Conservation (phyloP, 2,888 invertebrate genomes). For the Bellardia pandia region DNA sequence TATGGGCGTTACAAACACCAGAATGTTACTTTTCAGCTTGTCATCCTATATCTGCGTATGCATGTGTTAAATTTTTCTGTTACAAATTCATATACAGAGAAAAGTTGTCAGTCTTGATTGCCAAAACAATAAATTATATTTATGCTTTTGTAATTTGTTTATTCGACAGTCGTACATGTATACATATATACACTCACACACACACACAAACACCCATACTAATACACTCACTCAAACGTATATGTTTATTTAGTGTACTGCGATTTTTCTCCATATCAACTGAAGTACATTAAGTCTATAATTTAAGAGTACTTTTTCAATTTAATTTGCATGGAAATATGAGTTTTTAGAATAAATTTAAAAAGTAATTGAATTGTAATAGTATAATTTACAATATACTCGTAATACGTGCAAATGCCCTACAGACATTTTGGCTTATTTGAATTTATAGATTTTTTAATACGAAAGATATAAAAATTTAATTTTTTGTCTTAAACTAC, state of each 20-base stretch:
- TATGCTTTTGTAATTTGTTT: conserved; percentile 57
- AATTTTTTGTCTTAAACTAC: too few relatives aligned
- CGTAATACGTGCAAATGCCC: neutral
- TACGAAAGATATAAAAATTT: too few relatives aligned
- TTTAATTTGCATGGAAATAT: conserved; percentile 24
- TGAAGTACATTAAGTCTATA: conserved; percentile 6
- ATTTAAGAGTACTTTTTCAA: neutral
- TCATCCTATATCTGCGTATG: conserved; percentile 20
- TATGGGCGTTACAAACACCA: too few relatives aligned
- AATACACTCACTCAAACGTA: neutral
- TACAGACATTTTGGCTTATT: neutral
- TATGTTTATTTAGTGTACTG: neutral
- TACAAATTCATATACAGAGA: conserved; percentile 38
- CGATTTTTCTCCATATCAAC: neutral
- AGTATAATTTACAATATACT: conserved; percentile 1
- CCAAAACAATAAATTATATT: conserved; percentile 69
- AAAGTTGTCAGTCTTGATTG: conserved; percentile 68
- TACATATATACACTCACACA: neutral
- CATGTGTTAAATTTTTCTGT: neutral
- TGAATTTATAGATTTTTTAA: too few relatives aligned
- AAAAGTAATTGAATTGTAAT: neutral
- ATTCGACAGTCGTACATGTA: neutral
- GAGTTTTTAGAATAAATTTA: neutral
- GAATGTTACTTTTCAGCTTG: neutral
- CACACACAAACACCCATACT: neutral